Percentiles rank a stretch among this genome's conserved stretches.
These are phyloP conservation scores for Tortrix viridana DNA, from an alignment of 2,888 invertebrate species.

Conservation along the genomic window DNA sequence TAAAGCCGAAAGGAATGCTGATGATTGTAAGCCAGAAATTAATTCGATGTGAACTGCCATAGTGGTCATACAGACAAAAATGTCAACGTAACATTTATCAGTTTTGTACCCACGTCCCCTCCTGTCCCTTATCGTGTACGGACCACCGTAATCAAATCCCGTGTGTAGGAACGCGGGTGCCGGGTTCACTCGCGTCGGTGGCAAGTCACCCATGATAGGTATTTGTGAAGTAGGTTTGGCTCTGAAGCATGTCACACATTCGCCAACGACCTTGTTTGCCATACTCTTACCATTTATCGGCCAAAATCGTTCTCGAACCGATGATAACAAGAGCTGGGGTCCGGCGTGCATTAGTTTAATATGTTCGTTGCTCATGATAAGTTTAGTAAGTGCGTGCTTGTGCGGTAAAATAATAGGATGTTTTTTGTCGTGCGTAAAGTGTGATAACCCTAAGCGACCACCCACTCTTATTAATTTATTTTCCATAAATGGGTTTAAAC, in stretches of 20 bases:
- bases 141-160: background rate
- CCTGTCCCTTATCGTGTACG: background rate
- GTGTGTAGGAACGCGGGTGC: no score
- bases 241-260: conserved; percentile 2
- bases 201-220: background rate
- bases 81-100: background rate
- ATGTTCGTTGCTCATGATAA: no score
- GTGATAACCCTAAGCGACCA: background rate
- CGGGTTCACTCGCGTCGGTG: background rate
- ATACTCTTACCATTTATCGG: background rate
- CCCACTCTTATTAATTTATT: background rate
- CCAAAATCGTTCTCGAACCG: background rate
- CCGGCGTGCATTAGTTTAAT: no score
- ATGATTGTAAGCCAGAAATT: background rate
- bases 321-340: background rate
- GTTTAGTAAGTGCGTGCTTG: no score
- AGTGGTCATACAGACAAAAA: background rate
- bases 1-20: background rate
- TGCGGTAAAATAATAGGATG: no score
- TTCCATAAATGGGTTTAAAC: background rate
- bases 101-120: conserved; percentile 4
- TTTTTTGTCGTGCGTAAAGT: background rate
- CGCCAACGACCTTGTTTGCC: background rate
- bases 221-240: background rate
- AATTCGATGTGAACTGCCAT: background rate